phyloP scores from a whole-genome alignment of 1,140 invertebrate species.

The Diachasmimorpha longicaudata region DNA sequence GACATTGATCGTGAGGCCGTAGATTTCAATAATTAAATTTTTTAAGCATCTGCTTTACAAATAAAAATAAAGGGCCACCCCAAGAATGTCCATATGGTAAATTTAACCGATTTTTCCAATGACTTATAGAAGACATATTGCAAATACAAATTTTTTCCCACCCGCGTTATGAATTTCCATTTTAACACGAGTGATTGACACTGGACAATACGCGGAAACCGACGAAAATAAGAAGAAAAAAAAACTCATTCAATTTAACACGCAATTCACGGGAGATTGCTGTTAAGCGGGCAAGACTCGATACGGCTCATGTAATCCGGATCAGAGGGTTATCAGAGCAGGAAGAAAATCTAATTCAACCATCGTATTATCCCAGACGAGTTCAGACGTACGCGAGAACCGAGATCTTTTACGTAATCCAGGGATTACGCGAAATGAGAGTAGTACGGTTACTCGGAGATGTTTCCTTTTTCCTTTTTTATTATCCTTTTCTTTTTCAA shows the following conservation, averaged over 20 bases:
- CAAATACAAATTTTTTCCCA: too few species aligned
- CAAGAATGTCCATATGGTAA: too few species aligned
- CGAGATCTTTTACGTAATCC: neutral
- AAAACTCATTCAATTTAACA: neutral
- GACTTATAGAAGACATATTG: too few species aligned
- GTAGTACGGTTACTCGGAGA: neutral
- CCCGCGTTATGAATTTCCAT: neutral
- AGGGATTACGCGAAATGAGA: neutral
- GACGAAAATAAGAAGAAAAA: neutral
- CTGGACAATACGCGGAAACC: neutral
- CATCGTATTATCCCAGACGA: neutral
- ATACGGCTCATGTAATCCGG: constrained; percentile 13
- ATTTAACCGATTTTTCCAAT: too few species aligned
- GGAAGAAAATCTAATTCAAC: constrained; percentile 17
- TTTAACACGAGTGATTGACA: neutral
- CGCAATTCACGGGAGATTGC: neutral
- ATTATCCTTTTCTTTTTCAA: too few species aligned
- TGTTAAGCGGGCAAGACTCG: neutral
- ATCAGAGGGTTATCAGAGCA: constrained; percentile 24
- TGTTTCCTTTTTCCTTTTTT: neutral
- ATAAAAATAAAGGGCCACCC: too few species aligned
- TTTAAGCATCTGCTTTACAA: too few species aligned
- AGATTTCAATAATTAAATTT: too few species aligned
- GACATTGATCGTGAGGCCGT: too few species aligned
- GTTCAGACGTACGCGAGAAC: neutral